Evolutionary conservation across 2,888 invertebrate genomes (phyloP), one percentile per base, ranked within the genome.

Genomic region (Balanococcus diminutus): DNA sequence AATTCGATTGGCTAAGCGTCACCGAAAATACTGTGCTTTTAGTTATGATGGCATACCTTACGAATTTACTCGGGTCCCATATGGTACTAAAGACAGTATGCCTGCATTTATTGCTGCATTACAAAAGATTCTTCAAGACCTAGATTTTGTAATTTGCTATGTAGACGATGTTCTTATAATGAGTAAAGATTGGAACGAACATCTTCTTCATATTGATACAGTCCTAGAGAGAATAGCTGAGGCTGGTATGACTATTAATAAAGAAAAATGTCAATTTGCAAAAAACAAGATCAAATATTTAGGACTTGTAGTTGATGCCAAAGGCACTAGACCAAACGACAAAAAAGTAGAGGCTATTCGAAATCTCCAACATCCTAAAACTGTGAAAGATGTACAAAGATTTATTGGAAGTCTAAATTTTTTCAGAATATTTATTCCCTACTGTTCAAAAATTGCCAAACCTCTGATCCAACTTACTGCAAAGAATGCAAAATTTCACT

Each of bases 371-470:
- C 14, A 16, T 14, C 85, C 85, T 19, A 9, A 25, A 25, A 85
- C 28, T 28, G 28, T 8, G 6, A 6, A 22, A 11, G 46, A 83
- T 11, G 16, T 81, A 9, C 42, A 56, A 82, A 16, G 3, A 25
- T 81, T 82, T 32, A 11, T 85, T 28, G 85, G 85, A 31, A 28
- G 25, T 5, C 3, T 85, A 4, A 79, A 72, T 25, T 85, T n/a
- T 14, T 85, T 25, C 22, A 28, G 79, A 25, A 5, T 11, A 11
- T 85, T 83, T 25, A 79, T 81, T 28, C 79, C 36, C 3, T 36
- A 42, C 3, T 42, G 14, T 36, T 16, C 75, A 14, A 79, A 83
- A 16, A 31, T 16, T 16, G 8, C 28, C 25, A n/a, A n/a, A 28
- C 32, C 79, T 36, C 36, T 85, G 4, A 22, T 16, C 28, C 4